Percentiles rank a stretch among this genome's conserved stretches.
Conservation (phyloP, 2,797 vertebrate species). For the Toxotes lorentzi region DNA sequence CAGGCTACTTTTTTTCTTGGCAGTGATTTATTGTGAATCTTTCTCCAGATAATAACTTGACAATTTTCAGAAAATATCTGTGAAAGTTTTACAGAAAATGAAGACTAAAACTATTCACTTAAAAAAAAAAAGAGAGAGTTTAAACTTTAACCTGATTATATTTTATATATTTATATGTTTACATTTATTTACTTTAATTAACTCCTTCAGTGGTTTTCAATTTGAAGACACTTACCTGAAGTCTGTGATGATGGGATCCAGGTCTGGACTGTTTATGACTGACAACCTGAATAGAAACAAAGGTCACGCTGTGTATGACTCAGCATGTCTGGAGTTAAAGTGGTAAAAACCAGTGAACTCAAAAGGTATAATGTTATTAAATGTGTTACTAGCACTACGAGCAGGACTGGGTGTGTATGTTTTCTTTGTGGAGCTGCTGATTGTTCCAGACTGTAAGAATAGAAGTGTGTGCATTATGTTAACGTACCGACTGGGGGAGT, state of each 20-base stretch:
- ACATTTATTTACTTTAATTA: neutral
- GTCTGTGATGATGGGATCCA: constrained; percentile 82
- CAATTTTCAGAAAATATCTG: neutral
- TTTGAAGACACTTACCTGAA: constrained; percentile 73
- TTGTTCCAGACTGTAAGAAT: neutral
- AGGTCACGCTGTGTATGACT: constrained; percentile 1
- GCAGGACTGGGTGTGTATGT: neutral
- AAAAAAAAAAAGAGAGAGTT: too few relatives aligned
- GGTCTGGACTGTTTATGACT: constrained; percentile 75
- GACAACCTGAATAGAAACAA: constrained; percentile 74
- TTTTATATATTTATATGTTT: neutral
- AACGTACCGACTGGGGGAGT: constrained; percentile 73
- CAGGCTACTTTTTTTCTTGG: neutral
- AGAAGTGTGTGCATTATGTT: constrained; percentile 18
- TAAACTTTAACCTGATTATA: neutral
- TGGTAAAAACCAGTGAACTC: neutral
- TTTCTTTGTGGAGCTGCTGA: constrained; percentile 13
- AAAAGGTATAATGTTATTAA: neutral
- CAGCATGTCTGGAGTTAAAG: neutral
- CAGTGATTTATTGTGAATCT: neutral
- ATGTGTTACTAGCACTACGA: neutral
- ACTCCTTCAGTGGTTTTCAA: neutral
- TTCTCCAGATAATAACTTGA: neutral
- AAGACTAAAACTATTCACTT: neutral
- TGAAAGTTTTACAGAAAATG: neutral